Evolutionary conservation across 1,140 invertebrate species (phyloP), one percentile per base, ranked within the genome.

Genomic region (Kradibia gibbosae): DNA sequence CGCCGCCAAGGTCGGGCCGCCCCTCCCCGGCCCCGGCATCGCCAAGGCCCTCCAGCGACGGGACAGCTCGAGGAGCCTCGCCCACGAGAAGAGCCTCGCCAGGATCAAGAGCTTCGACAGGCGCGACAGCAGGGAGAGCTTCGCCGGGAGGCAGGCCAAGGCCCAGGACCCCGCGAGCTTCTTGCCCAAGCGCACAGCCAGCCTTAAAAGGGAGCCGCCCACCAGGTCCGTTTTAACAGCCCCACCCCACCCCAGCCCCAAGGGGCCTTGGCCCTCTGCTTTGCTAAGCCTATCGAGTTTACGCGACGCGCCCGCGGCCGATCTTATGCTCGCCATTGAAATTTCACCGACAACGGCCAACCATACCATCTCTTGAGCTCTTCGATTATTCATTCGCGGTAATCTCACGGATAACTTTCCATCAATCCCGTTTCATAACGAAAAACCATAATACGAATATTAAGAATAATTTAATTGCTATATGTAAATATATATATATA

Each of bases 181-280:
- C 13, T 75, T 90, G 20, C 90, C 88, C 11, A 90, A 90, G 60
- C 83, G 88, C 31, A 88, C 86, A 0, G 83, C 83, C 5, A 88
- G 86, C 62, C 45, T 86, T 2, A 89, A 89, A 36, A 84, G 88
- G 25, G 89, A 91, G 8, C 55, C 55, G 10, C 74, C 83, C 2
- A 48, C 71, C 0, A 85, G 86, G 28, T 91, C 86, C 36, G 83
- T 83, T 31, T 17, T n/a, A n/a, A n/a, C n/a, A n/a, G n/a, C n/a
- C n/a, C n/a, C n/a, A n/a, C n/a, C n/a, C n/a, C n/a, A n/a, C n/a
- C n/a, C n/a, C n/a, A n/a, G n/a, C n/a, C n/a, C n/a, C n/a, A n/a
- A n/a, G n/a, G n/a, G n/a, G n/a, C n/a, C n/a, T n/a, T n/a, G n/a
- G n/a, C n/a, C n/a, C n/a, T 53, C 22, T 53, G 15, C 50, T 53